Conservation (phyloP, 92 coral and sea anemone genomes). For the Parazoanthus swiftii region DNA sequence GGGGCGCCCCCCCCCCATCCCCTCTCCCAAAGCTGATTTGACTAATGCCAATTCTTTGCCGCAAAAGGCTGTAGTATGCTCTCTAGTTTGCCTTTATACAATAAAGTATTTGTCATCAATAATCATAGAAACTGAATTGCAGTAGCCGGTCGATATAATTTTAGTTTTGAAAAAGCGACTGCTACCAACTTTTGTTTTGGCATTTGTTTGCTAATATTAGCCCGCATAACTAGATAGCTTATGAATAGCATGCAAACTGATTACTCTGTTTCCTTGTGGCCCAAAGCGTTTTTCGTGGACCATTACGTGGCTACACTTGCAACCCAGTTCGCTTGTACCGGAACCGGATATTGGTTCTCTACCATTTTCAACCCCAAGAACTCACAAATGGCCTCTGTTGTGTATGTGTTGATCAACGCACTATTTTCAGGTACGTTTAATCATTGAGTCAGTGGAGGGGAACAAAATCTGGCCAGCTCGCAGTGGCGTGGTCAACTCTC, state of each 20-base stretch:
- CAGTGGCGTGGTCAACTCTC: background rate
- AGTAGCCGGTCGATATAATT: no score
- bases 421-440: constrained; percentile 52
- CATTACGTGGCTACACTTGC: constrained; percentile 59
- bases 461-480: no score
- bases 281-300: constrained; percentile 44
- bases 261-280: background rate
- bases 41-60: no score
- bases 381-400: constrained; percentile 69
- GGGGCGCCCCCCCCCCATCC: no score
- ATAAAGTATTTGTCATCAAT: no score
- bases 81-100: no score
- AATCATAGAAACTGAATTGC: no score
- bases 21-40: no score
- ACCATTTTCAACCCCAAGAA: constrained; percentile 63
- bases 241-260: background rate
- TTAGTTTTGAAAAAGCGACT: no score
- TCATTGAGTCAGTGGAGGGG: background rate
- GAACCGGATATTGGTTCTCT: constrained; percentile 60
- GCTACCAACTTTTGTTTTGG: no score
- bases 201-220: no score
- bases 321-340: constrained; percentile 53
- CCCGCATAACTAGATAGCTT: background rate
- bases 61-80: no score
- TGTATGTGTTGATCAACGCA: constrained; percentile 54